These are phyloP conservation scores for Criorhina ranunculi DNA, from an alignment of 2,888 invertebrate species.

Conservation along the genomic window DNA sequence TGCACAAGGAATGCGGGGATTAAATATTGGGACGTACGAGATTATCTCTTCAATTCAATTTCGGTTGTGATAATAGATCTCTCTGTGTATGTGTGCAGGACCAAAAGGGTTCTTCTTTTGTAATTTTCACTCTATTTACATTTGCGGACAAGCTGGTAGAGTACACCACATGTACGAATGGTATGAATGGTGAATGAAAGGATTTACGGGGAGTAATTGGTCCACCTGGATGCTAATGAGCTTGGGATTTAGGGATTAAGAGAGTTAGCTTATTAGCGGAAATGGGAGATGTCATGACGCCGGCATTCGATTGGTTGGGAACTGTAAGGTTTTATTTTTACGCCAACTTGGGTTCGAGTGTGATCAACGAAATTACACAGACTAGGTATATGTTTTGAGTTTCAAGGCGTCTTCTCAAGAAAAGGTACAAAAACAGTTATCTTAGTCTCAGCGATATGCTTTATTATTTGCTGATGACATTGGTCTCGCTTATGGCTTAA, in stretches of 20 bases:
- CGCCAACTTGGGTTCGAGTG: too few relatives aligned
- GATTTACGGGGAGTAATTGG: conserved; percentile 69
- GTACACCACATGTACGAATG: conserved; percentile 19
- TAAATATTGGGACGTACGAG: conserved; percentile 67
- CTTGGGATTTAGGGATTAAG: conserved; percentile 67
- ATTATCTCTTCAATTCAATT: conserved; percentile 75
- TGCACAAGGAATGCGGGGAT: conserved; percentile 65
- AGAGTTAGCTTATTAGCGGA: conserved; percentile 61
- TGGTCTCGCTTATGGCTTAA: too few relatives aligned
- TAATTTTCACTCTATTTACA: conserved; percentile 65
- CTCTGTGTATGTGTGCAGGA: conserved; percentile 17
- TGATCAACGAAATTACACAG: too few relatives aligned
- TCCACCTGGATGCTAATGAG: conserved; percentile 73
- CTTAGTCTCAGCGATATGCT: too few relatives aligned
- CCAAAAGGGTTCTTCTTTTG: conserved; percentile 60
- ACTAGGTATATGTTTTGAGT: too few relatives aligned
- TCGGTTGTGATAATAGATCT: conserved; percentile 72
- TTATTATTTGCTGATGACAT: too few relatives aligned
- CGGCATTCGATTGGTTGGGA: conserved; percentile 1
- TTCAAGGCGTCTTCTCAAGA: too few relatives aligned
- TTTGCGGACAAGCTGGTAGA: conserved; percentile 31
- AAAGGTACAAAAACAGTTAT: too few relatives aligned
- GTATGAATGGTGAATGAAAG: conserved; percentile 57
- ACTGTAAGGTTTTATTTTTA: too few relatives aligned
- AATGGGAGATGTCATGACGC: conserved; percentile 20